Conservation (phyloP, 2,797 vertebrate species). For the Pterois miles region DNA sequence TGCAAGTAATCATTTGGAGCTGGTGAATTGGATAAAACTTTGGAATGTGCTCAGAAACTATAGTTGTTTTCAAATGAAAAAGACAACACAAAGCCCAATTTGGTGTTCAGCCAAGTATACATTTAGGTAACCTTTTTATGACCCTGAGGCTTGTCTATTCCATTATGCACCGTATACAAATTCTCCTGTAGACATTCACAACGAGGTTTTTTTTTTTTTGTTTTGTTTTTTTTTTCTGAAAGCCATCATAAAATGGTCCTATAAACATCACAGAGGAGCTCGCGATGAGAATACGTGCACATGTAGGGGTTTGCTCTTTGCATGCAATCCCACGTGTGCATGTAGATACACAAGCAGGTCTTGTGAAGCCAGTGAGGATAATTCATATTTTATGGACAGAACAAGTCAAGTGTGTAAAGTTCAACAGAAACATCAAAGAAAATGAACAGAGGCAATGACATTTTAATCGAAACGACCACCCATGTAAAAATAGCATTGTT, state of each 20-base stretch:
- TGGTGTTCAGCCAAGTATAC: constrained; percentile 23
- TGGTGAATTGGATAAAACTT: constrained; percentile 39
- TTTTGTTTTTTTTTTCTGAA: neutral
- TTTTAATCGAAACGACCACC: constrained; percentile 79
- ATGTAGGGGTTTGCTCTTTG: neutral
- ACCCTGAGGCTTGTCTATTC: constrained; percentile 11
- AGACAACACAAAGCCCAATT: constrained; percentile 16
- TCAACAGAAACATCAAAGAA: constrained; percentile 84
- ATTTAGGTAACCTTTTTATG: constrained; percentile 13
- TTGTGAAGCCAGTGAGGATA: constrained; percentile 66
- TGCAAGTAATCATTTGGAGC: constrained; percentile 53
- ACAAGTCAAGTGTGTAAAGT: constrained; percentile 86
- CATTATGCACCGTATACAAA: constrained; percentile 9
- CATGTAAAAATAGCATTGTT: constrained; percentile 79
- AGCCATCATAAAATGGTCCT: constrained; percentile 14
- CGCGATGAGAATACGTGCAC: constrained; percentile 7
- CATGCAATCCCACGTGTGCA: constrained; percentile 35
- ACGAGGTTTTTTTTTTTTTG: neutral
- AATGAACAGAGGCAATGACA: constrained; percentile 83
- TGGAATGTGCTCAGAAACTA: constrained; percentile 29
- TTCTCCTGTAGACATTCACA: neutral
- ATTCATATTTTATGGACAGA: constrained; percentile 82
- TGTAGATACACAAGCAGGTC: constrained; percentile 47
- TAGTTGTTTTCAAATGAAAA: constrained; percentile 35
- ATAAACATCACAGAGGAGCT: constrained; percentile 30